Base-by-base conservation (phyloP, 2,888 invertebrate genomes). In the Liopterus haemorrhoidalis region DNA sequence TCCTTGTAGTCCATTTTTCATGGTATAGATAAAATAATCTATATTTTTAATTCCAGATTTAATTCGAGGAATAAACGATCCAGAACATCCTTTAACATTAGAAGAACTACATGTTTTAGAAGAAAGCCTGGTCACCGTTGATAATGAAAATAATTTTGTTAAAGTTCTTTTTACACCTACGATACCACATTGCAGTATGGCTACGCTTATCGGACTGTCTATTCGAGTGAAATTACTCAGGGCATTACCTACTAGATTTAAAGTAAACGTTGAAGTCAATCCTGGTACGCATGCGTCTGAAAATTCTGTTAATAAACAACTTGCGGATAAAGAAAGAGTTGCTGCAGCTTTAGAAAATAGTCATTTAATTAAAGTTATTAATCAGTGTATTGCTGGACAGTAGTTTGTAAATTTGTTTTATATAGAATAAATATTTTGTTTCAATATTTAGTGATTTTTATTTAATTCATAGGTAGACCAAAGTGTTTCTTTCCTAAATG, bases 161-260 rank as follows among this genome's bases (percentile, higher is more conserved):
- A 70, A 76, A 54, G 78, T 99, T 0, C 72, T 79, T 48, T 99
- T 94, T 67, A 97, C 96, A 0, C 99, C 99, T 1, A 99, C 99
- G 0, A 97, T 99, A 57, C 97, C 97, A 0, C 96, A 99, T 61
- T 99, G 99, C 61, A 94, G 94, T 57, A 94, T 97, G 95, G 97
- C 97, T 2, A 95, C 97, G 0, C 69, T 99, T 24, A 95, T 80
- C 51, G 90, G 96, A 2, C 72, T 99, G 1, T 90, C 93, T 0
- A 95, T 99, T 54, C 73, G 91, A 31, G 95, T 97, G 0, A 91
- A 94, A 63, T 70, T 99, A 4, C 71, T 95, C 16, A 74, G 96
- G 48, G 82, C 86, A 1, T 68, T 95, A 4, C 93, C 94, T 0
- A 70, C 82, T 5, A 75, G 86, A 30, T 90, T 89, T 62, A 88